A percentile compares a stretch with the other conserved stretches of the same genome.
Conservation (phyloP, 2,113 vertebrate genomes). For the Mesoclemmys tuberculata region DNA sequence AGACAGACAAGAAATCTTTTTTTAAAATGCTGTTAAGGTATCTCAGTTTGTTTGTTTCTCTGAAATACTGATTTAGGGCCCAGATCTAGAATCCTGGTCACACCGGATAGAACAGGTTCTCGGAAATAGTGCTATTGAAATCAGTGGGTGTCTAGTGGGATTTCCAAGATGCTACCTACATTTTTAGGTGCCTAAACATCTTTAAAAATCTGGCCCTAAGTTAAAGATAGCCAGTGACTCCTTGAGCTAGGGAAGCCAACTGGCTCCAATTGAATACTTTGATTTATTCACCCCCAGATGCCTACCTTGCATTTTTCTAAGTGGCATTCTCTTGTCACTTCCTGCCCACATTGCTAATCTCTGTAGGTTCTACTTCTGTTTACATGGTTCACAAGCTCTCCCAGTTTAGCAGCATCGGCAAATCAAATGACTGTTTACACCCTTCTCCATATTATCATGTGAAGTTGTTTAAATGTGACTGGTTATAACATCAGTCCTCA, state of each 20-base stretch:
- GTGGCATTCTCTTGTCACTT: background rate
- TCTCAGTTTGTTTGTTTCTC: background rate
- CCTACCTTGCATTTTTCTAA: background rate
- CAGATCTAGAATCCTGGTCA: background rate
- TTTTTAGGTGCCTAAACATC: background rate
- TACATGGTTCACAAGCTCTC: fast-evolving
- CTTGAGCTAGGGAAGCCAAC: background rate
- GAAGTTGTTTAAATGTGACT: background rate
- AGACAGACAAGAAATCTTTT: background rate
- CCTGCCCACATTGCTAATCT: background rate
- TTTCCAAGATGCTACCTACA: background rate
- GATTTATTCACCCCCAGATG: background rate
- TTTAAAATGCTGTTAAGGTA: background rate
- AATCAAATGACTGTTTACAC: background rate
- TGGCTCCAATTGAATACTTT: background rate
- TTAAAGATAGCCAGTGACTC: background rate
- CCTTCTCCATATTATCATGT: fast-evolving
- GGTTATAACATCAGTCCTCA: background rate
- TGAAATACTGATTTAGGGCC: background rate
- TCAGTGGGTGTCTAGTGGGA: background rate
- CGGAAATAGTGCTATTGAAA: background rate
- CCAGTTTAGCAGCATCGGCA: background rate
- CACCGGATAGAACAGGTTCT: background rate
- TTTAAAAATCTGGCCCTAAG: background rate
- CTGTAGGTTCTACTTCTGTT: background rate